These are phyloP conservation scores for Ericerus pela DNA, from an alignment of 1,140 invertebrate species.

Conservation along the genomic window DNA sequence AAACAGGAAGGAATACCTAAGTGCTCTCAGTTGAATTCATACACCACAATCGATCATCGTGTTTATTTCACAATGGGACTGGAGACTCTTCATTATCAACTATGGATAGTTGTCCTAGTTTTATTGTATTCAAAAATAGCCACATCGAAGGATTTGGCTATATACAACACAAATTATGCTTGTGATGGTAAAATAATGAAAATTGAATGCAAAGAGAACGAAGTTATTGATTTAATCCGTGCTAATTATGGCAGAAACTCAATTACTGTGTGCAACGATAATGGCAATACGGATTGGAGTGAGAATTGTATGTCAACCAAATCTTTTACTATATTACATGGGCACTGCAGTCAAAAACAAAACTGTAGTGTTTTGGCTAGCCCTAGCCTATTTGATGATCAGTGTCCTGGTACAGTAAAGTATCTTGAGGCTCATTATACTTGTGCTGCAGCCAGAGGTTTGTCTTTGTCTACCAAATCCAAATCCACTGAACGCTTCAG, in stretches of 20 bases:
- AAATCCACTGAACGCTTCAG: slow-evolving; percentile 1
- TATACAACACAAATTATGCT: slow-evolving; percentile 80
- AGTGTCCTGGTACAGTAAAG: slow-evolving; percentile 81
- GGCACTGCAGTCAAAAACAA: slow-evolving; percentile 72
- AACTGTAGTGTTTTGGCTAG: slow-evolving; percentile 79
- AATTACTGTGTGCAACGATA: slow-evolving; percentile 90
- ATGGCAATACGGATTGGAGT: slow-evolving; percentile 91
- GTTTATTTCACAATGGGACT: background rate
- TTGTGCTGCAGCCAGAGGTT: slow-evolving; percentile 60
- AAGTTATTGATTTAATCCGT: slow-evolving; percentile 77
- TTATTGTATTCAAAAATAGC: background rate
- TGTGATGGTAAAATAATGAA: slow-evolving; percentile 81
- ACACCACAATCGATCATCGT: too few relatives aligned
- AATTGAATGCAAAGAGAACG: slow-evolving; percentile 72
- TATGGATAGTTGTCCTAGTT: background rate
- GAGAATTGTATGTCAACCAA: slow-evolving; percentile 85
- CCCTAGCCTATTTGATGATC: slow-evolving; percentile 76
- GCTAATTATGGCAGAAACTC: slow-evolving; percentile 92
- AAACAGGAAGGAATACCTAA: too few relatives aligned
- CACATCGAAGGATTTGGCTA: slow-evolving; percentile 26
- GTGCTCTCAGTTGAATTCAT: too few relatives aligned
- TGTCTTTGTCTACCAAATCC: slow-evolving; percentile 35
- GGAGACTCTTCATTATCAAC: background rate
- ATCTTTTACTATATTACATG: slow-evolving; percentile 57
- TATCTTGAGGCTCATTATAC: slow-evolving; percentile 90